Evolutionary conservation across 2,888 invertebrate genomes (phyloP), one percentile per base, ranked within the genome.

Genomic region (Lasioglossum calceatum): DNA sequence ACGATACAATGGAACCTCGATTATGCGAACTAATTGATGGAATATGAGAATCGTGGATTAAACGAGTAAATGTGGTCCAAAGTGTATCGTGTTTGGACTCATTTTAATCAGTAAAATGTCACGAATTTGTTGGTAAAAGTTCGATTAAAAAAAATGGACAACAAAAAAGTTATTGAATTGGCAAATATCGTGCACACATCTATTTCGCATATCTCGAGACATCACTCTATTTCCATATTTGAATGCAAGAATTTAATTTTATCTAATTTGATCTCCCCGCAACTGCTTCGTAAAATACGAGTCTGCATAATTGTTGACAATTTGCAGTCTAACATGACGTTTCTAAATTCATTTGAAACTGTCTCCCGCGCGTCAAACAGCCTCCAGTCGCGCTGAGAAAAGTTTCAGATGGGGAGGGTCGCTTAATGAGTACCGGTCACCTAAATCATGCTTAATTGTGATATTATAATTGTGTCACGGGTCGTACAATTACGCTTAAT

Each of bases 401-500:
- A 64, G 64, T 64, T 32, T 32, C 32, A 64, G 16, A 64, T 7
- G 64, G 16, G 16, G 32, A 64, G 64, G 64, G 64, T 64, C 64
- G 64, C 64, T 64, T 64, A 32, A 64, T 32, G 64, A 64, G 64
- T 32, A 3, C 64, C 32, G 75, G 50, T 61, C 64, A 64, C 32
- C 64, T 64, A 64, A 32, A 64, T 64, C 32, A 32, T 32, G 16
- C 64, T 64, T 64, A 64, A 64, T 64, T 64, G 64, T 64, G 64
- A 64, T 64, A 64, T 64, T 64, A 64, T 64, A 64, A 64, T 64
- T 64, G 64, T 64, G 64, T 64, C 64, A 32, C 64, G 4, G 64
- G 64, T 32, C 64, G 64, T 32, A 64, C 64, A 64, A 32, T 64
- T 19, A 64, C 64, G 32, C 32, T 32, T 64, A 64, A 64, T 64